Base-by-base conservation (phyloP, 2,797 vertebrate genomes). In the Synanceia verrucosa region DNA sequence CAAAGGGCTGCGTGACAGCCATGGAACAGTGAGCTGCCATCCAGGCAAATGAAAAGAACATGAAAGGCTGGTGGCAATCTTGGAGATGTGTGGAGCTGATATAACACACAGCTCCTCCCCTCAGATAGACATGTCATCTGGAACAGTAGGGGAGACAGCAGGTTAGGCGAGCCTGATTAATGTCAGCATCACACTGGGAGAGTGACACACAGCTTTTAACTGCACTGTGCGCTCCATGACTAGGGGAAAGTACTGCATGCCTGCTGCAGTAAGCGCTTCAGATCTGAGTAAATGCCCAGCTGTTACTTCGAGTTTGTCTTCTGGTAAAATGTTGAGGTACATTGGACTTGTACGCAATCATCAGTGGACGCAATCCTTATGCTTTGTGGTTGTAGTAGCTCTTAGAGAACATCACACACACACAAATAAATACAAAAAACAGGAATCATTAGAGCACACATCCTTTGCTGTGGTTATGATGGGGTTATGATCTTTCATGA, bases 11-110 rank as follows among this genome's bases (percentile, higher is more conserved):
- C 2, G 69, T 88, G 90, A 90, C 89, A 88, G 88, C 81, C 63
- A 41, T 8, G 66, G 82, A 82, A 83, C 76, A 72, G 84, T 3
- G 71, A 88, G 85, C 84, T 82, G 88, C 78, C 86, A 87, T 82
- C 79, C 64, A 58, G 76, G 83, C 79, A 76, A 87, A 87, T 81
- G 86, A 87, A 88, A 82, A 81, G 83, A 82, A 91, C 90, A 91
- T 83, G 82, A 92, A 91, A 89, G 88, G 87, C 87, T 86, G 76
- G 85, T 84, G 87, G 86, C 86, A 88, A 89, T 89, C 85, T 83
- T 18, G 28, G 74, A 86, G 87, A 90, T 91, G 76, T 73, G 89
- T 53, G 56, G 65, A 76, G 73, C 81, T 81, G 89, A 91, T 89
- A 90, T 86, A 89, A 73, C 70, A 61, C 65, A 26, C 76, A 36